Percentiles rank a stretch among this genome's conserved stretches.
phyloP scores from a whole-genome alignment of 2,888 invertebrate genomes.

The Aleiodes alternator region DNA sequence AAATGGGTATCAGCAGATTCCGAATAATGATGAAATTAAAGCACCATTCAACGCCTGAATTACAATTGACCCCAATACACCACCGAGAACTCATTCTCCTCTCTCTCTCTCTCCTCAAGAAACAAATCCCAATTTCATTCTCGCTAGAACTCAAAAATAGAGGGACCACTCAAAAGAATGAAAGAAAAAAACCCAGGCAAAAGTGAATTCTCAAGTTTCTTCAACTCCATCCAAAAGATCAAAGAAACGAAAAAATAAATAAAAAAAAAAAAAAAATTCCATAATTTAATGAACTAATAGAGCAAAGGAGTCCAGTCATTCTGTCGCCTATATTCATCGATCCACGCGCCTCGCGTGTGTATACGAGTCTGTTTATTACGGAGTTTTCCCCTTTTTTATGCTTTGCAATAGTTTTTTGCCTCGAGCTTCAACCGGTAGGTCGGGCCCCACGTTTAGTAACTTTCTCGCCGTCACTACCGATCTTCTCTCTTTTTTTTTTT shows the following conservation, averaged over 20 bases:
- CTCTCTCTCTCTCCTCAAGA: too few relatives aligned
- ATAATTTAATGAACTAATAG: conserved; percentile 33
- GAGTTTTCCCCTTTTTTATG: conserved; percentile 13
- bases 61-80: too few relatives aligned
- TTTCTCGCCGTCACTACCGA: conserved; percentile 53
- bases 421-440: conserved; percentile 38
- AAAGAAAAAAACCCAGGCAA: too few relatives aligned
- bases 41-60: too few relatives aligned
- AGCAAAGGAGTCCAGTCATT: conserved; percentile 47
- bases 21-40: too few relatives aligned
- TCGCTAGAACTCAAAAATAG: too few relatives aligned
- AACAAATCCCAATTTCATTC: too few relatives aligned
- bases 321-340: conserved; percentile 57
- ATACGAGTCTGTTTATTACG: conserved; percentile 37
- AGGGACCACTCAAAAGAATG: too few relatives aligned
- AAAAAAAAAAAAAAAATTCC: conserved; percentile 1
- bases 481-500: conserved; percentile 42
- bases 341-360: conserved; percentile 37
- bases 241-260: neutral
- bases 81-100: too few relatives aligned
- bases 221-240: neutral
- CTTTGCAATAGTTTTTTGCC: conserved; percentile 44
- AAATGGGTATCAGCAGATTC: too few relatives aligned
- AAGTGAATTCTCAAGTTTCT: too few relatives aligned
- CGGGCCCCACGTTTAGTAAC: conserved; percentile 49